Evolutionary conservation across 2,888 invertebrate species (phyloP).

Genomic region (Drosophila paranaensis): DNA sequence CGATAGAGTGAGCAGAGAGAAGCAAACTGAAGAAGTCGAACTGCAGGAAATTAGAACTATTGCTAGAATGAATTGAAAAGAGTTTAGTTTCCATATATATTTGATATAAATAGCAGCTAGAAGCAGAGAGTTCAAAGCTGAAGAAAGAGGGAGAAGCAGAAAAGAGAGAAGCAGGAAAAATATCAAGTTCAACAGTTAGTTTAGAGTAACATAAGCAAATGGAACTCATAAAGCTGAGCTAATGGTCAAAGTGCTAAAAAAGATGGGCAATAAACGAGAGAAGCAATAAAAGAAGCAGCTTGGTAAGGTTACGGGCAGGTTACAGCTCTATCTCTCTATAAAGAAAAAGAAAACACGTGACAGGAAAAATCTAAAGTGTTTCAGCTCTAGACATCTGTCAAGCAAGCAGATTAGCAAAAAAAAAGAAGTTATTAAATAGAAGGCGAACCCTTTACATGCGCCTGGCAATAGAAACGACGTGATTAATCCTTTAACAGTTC

Average conservation of each 20-base stretch:
- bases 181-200: too few species aligned
- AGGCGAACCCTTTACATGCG: constrained; percentile 41
- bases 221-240: neutral
- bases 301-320: neutral
- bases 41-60: too few species aligned
- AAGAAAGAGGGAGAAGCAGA: too few species aligned
- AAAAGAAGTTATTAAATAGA: neutral
- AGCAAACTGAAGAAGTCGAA: neutral
- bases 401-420: constrained; percentile 32
- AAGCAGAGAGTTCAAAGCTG: too few species aligned
- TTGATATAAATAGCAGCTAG: too few species aligned
- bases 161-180: too few species aligned
- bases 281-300: constrained; percentile 6
- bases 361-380: constrained; percentile 23
- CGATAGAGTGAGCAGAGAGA: neutral
- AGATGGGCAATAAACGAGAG: neutral
- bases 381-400: constrained; percentile 30
- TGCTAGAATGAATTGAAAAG: too few species aligned
- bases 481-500: constrained; percentile 67
- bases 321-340: neutral
- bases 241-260: neutral
- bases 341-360: neutral
- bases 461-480: constrained; percentile 6
- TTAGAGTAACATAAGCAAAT: neutral
- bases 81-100: too few species aligned